Conservation (phyloP, 2,888 invertebrate species). For the Pandemis cinnamomeana region DNA sequence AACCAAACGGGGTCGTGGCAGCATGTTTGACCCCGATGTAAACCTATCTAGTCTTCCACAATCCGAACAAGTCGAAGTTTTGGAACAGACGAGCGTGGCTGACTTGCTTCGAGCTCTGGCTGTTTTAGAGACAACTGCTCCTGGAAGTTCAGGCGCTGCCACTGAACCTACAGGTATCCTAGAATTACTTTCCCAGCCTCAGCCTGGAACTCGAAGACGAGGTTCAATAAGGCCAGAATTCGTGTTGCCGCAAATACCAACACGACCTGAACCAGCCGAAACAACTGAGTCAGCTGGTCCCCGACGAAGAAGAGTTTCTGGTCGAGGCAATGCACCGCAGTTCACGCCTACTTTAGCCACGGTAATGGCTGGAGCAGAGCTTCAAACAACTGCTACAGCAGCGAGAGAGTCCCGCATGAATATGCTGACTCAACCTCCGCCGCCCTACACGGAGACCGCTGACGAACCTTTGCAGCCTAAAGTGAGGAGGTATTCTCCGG, state of each 20-base stretch:
- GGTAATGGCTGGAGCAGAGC: conserved; percentile 76
- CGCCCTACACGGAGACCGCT: conserved; percentile 71
- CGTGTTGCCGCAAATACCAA: conserved; percentile 57
- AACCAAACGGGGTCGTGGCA: conserved; percentile 74
- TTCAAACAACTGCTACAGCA: conserved; percentile 74
- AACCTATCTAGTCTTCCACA: conserved; percentile 71
- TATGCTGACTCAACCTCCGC: conserved; percentile 77
- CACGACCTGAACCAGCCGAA: conserved; percentile 56
- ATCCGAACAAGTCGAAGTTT: conserved; percentile 84
- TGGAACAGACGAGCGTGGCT: conserved; percentile 93
- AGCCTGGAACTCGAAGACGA: conserved; percentile 58
- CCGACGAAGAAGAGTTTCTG: conserved; percentile 73
- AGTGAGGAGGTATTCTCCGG: conserved; percentile 75
- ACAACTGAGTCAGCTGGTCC: conserved; percentile 60
- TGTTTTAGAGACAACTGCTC: conserved; percentile 82
- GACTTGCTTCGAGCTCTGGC: conserved; percentile 92
- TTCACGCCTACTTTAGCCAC: conserved; percentile 79
- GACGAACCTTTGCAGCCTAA: conserved; percentile 64
- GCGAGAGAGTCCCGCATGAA: conserved; percentile 77
- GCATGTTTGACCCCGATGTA: conserved; percentile 77
- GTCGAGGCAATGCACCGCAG: conserved; percentile 71
- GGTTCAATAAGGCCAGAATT: conserved; percentile 73
- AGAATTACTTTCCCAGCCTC: conserved; percentile 61
- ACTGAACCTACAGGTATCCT: conserved; percentile 59
- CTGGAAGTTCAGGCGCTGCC: conserved; percentile 50